These are phyloP conservation scores for Drosophila monieri DNA, from an alignment of 2,888 invertebrate genomes.

Conservation along the genomic window DNA sequence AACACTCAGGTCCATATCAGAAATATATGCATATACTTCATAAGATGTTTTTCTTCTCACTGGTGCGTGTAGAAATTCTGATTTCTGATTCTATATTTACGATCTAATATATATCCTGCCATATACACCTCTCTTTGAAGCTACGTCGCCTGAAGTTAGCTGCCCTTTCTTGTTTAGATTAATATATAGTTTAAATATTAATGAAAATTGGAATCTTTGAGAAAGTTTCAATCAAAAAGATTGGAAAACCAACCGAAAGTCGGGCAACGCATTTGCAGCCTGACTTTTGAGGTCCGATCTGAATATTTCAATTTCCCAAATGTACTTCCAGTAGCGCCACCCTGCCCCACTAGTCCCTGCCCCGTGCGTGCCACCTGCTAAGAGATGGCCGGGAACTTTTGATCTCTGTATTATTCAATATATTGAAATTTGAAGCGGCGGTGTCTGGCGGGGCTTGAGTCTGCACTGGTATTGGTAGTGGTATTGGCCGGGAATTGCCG, in stretches of 20 bases:
- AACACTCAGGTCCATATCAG: no score
- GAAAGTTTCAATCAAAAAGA: background rate
- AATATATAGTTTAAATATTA: no score
- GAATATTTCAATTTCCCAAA: conserved; percentile 36
- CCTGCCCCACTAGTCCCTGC: background rate
- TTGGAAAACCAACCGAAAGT: conserved; percentile 1
- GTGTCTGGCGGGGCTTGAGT: conserved; percentile 26
- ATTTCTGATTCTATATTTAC: no score
- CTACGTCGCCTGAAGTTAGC: no score
- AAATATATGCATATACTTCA: no score
- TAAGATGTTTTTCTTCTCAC: no score
- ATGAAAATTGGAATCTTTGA: no score
- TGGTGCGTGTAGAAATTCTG: no score
- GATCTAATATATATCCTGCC: no score
- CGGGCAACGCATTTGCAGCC: conserved; percentile 4
- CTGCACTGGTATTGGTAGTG: background rate
- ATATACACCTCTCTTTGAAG: no score
- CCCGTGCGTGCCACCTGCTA: background rate
- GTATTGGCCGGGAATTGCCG: conserved; percentile 44
- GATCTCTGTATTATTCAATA: conserved; percentile 51
- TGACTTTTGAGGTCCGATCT: conserved; percentile 28
- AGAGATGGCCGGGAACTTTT: conserved; percentile 32
- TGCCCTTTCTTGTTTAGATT: no score
- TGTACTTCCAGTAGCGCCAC: conserved; percentile 11
- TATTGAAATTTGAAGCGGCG: conserved; percentile 50